Evolutionary conservation across 2,888 invertebrate species (phyloP).

Genomic region (Hemistola chrysoprasaria): DNA sequence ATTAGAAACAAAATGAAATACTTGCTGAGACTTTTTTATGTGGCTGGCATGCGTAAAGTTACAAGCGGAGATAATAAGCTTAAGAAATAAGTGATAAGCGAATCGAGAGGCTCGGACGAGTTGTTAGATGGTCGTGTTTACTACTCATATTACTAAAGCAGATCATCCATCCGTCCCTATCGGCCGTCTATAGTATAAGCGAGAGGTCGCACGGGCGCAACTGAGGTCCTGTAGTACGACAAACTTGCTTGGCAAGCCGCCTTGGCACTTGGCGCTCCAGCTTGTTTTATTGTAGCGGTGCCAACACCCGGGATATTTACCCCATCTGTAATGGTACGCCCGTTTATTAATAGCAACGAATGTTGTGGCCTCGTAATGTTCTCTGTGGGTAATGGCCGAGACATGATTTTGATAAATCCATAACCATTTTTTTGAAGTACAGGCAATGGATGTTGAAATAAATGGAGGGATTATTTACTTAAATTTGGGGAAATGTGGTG

Average conservation of each 20-base stretch:
- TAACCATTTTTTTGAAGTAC: conserved; percentile 37
- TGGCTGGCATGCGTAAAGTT: too few species aligned
- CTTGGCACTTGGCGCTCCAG: conserved; percentile 65
- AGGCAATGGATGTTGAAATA: conserved; percentile 25
- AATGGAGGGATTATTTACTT: conserved; percentile 26
- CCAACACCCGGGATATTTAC: conserved; percentile 63
- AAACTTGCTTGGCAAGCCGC: conserved; percentile 65
- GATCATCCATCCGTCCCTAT: conserved; percentile 17
- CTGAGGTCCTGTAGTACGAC: conserved; percentile 27
- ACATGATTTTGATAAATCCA: conserved; percentile 54
- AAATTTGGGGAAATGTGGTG: conserved; percentile 21
- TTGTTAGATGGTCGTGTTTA: too few species aligned
- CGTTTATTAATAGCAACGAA: conserved; percentile 58
- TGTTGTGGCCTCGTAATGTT: conserved; percentile 53
- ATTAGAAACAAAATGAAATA: too few species aligned
- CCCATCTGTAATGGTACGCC: conserved; percentile 55
- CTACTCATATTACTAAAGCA: too few species aligned
- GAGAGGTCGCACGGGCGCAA: conserved; percentile 14
- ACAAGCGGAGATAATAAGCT: too few species aligned
- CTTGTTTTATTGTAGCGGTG: conserved; percentile 61
- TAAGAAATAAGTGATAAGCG: too few species aligned
- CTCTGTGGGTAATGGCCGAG: conserved; percentile 50
- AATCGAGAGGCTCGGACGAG: conserved; percentile 6
- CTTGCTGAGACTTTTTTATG: too few species aligned
- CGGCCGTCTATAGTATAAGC: conserved; percentile 9